phyloP scores from a whole-genome alignment of 1,140 invertebrate species.

The Brachionus plicatilis region DNA sequence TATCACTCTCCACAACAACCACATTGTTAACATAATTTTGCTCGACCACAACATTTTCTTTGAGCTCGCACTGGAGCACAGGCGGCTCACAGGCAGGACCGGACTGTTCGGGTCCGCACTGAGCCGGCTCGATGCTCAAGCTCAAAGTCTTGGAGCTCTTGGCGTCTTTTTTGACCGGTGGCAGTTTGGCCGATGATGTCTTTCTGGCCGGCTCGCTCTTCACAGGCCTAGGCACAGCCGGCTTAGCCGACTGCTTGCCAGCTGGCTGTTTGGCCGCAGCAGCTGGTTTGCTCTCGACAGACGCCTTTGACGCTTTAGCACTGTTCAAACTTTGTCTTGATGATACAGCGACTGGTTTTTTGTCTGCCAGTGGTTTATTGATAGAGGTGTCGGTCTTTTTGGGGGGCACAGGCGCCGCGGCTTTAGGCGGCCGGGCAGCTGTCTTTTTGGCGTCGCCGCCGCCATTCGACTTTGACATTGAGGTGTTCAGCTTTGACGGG shows the following conservation, averaged over 20 bases:
- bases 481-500: background rate
- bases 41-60: slow-evolving; percentile 42
- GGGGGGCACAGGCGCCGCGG: background rate
- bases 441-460: background rate
- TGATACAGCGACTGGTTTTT: background rate
- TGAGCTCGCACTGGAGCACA: slow-evolving; percentile 45
- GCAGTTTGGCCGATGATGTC: background rate
- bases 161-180: slow-evolving; percentile 40
- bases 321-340: background rate
- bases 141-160: background rate
- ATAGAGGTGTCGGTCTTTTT: background rate
- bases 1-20: slow-evolving; percentile 35
- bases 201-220: background rate
- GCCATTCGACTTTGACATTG: background rate
- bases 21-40: slow-evolving; percentile 33
- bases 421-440: background rate
- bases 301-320: background rate
- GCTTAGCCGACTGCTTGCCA: background rate
- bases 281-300: background rate
- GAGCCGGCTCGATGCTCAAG: background rate
- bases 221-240: background rate
- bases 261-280: background rate
- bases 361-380: background rate
- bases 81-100: slow-evolving; percentile 43
- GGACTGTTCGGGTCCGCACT: slow-evolving; percentile 30